A percentile compares a stretch with the other conserved stretches of the same genome.
Evolutionary conservation across 2,888 invertebrate genomes (phyloP).

Genomic region (Glomeris marginata): DNA sequence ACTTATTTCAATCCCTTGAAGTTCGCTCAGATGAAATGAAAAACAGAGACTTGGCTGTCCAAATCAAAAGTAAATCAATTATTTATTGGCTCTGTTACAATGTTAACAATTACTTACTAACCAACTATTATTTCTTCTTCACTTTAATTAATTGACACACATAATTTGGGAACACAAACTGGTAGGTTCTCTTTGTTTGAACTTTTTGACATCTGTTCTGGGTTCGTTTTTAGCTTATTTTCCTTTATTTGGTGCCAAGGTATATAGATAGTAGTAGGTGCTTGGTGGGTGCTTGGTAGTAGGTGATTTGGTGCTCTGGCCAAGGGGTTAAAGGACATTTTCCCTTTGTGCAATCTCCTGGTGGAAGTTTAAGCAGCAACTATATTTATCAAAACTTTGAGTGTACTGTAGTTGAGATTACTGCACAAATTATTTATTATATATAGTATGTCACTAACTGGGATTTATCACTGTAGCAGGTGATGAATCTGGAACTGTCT

Average conservation of each 20-base stretch:
- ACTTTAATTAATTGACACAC: neutral
- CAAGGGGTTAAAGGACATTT: neutral
- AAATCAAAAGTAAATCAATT: slow-evolving; percentile 6
- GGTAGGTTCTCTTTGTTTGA: too few species aligned
- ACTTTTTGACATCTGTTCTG: too few species aligned
- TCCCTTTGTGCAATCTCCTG: neutral
- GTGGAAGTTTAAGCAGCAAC: neutral
- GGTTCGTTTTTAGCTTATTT: too few species aligned
- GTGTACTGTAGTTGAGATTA: too few species aligned
- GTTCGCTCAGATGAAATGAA: slow-evolving; percentile 34
- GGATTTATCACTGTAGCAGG: slow-evolving; percentile 7
- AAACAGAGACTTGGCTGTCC: slow-evolving; percentile 1
- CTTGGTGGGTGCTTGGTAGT: too few species aligned
- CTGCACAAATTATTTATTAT: too few species aligned
- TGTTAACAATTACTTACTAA: neutral
- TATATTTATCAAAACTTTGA: neutral
- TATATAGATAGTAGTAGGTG: too few species aligned
- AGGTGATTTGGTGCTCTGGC: too few species aligned
- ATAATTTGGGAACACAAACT: too few species aligned
- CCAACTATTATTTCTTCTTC: neutral
- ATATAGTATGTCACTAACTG: neutral
- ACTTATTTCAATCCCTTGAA: slow-evolving; percentile 71
- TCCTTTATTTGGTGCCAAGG: too few species aligned
- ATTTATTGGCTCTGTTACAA: neutral
- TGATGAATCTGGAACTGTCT: slow-evolving; percentile 8